Evolutionary conservation across 1,140 invertebrate genomes (phyloP).

Genomic region (Leguminivora glycinivorella): DNA sequence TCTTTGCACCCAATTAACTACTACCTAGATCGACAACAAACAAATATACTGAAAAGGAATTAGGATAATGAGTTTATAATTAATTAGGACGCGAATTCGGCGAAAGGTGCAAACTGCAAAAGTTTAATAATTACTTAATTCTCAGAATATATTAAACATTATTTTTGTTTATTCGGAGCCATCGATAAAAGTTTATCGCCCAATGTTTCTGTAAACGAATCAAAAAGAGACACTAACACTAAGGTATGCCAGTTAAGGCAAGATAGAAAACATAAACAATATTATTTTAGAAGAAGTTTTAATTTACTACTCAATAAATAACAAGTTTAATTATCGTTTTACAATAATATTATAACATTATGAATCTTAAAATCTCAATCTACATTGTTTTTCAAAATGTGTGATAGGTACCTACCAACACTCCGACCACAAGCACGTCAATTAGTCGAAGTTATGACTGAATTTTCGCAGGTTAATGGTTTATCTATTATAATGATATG

Average conservation of each 20-base stretch:
- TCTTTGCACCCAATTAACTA: slow-evolving; percentile 76
- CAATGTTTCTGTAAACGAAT: background rate
- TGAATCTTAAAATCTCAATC: background rate
- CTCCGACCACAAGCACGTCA: too few species aligned
- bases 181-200: background rate
- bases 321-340: slow-evolving; percentile 28
- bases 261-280: background rate
- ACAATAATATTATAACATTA: slow-evolving; percentile 5
- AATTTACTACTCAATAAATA: slow-evolving; percentile 35
- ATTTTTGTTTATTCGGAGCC: background rate
- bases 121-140: background rate
- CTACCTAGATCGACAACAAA: slow-evolving; percentile 65
- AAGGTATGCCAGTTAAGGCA: background rate
- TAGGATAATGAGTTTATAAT: background rate
- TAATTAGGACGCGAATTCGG: slow-evolving; percentile 29
- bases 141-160: background rate
- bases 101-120: slow-evolving; percentile 30
- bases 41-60: slow-evolving; percentile 32
- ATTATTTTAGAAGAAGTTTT: slow-evolving; percentile 4
- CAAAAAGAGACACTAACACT: too few species aligned
- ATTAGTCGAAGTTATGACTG: too few species aligned
- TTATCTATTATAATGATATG: too few species aligned
- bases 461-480: too few species aligned
- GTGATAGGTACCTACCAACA: too few species aligned
- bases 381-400: background rate